Conservation (phyloP, 2,888 invertebrate species). For the Leptinotarsa peninsularis region DNA sequence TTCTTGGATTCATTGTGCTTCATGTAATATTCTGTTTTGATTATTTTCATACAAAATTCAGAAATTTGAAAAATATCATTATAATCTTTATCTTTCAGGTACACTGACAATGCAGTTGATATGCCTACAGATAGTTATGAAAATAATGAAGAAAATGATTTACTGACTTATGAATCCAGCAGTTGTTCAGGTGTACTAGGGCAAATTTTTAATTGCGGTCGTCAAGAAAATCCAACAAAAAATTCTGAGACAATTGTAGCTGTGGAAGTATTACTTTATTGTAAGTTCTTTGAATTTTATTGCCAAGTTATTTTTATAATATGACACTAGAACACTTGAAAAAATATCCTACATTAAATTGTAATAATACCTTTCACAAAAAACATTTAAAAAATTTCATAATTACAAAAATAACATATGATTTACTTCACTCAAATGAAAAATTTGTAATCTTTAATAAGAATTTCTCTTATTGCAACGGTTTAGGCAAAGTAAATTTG, state of each 20-base stretch:
- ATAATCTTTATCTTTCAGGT: slow-evolving; percentile 39
- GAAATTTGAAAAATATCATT: too few species aligned
- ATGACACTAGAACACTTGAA: too few species aligned
- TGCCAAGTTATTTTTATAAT: too few species aligned
- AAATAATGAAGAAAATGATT: slow-evolving; percentile 47
- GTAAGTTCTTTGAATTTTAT: slow-evolving; percentile 58
- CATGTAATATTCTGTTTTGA: neutral
- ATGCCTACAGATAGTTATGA: slow-evolving; percentile 35
- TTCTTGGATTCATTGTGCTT: neutral
- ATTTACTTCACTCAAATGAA: too few species aligned
- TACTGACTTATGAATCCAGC: slow-evolving; percentile 38
- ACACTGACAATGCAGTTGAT: slow-evolving; percentile 48
- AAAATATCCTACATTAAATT: too few species aligned
- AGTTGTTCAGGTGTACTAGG: slow-evolving; percentile 51
- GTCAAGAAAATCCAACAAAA: slow-evolving; percentile 63
- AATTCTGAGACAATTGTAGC: slow-evolving; percentile 67
- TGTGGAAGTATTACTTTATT: slow-evolving; percentile 68
- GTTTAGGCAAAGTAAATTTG: too few species aligned
- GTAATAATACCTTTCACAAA: too few species aligned
- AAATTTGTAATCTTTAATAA: too few species aligned
- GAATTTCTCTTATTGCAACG: too few species aligned
- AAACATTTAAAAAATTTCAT: too few species aligned
- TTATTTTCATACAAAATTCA: too few species aligned
- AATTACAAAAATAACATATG: too few species aligned
- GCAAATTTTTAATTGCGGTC: slow-evolving; percentile 67